Conservation (phyloP, 2,797 vertebrate genomes). For the Darevskia nairensis region DNA sequence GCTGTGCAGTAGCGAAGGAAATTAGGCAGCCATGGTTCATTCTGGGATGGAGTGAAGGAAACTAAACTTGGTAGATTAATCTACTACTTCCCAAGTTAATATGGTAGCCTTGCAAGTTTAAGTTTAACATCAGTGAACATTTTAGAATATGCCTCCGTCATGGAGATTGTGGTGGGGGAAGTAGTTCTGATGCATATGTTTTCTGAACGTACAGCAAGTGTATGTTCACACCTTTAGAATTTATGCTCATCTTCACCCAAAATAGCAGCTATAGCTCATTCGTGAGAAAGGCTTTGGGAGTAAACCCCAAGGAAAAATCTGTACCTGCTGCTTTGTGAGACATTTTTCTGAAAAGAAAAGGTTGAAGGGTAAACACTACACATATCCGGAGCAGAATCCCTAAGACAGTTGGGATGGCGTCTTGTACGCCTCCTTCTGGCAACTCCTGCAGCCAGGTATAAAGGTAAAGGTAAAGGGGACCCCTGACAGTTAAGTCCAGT, state of each 20-base stretch:
- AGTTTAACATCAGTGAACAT: slow-evolving; percentile 10
- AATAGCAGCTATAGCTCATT: too few species aligned
- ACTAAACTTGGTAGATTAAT: slow-evolving; percentile 58
- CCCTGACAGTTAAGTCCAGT: too few species aligned
- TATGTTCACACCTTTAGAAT: neutral
- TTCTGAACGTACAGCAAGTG: neutral
- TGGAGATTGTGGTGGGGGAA: neutral
- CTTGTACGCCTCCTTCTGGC: too few species aligned
- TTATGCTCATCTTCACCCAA: neutral
- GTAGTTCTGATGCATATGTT: neutral
- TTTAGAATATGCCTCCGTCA: neutral
- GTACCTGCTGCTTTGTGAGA: too few species aligned
- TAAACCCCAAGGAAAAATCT: too few species aligned
- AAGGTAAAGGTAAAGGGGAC: too few species aligned
- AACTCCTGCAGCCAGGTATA: too few species aligned
- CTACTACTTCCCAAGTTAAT: slow-evolving; percentile 48
- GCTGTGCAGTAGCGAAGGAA: neutral
- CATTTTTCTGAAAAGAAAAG: too few species aligned
- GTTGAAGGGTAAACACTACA: too few species aligned
- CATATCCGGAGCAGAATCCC: too few species aligned
- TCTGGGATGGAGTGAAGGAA: slow-evolving; percentile 6
- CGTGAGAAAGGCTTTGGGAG: too few species aligned
- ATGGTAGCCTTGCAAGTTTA: slow-evolving; percentile 41
- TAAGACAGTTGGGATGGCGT: too few species aligned
- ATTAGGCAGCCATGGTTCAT: neutral